Conservation (phyloP, 2,113 vertebrate genomes). For the Colaptes auratus region DNA sequence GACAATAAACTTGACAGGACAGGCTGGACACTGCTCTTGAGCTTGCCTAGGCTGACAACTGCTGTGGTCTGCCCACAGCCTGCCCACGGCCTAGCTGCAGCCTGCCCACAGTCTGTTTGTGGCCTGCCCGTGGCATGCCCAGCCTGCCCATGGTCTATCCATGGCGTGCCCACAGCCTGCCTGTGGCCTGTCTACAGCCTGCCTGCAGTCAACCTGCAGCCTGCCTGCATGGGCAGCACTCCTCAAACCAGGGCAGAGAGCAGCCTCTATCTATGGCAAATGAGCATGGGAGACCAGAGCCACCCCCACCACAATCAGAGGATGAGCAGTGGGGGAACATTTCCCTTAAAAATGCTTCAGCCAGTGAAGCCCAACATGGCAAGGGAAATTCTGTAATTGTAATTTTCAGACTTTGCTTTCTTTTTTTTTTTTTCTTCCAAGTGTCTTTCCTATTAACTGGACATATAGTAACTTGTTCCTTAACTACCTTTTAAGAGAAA, state of each 20-base stretch:
- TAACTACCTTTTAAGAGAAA: slow-evolving; percentile 19
- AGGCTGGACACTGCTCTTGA: slow-evolving; percentile 47
- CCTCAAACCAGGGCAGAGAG: background rate
- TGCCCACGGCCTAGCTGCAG: too few species aligned
- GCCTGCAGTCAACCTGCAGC: too few species aligned
- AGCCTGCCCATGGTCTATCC: background rate
- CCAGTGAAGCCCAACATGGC: background rate
- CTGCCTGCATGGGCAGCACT: too few species aligned
- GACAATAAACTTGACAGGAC: slow-evolving; percentile 76
- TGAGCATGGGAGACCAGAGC: background rate
- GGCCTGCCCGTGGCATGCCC: background rate
- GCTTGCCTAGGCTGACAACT: background rate
- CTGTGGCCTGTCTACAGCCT: background rate
- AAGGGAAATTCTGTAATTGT: background rate
- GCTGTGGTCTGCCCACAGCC: background rate
- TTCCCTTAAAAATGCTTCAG: background rate
- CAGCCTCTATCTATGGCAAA: background rate
- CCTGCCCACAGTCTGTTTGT: background rate
- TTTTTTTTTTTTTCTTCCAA: background rate
- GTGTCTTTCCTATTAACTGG: background rate
- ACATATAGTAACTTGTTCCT: slow-evolving; percentile 36
- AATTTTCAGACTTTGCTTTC: background rate
- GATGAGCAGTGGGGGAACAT: background rate
- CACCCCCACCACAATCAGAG: background rate
- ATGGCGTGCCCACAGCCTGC: background rate